These are phyloP conservation scores for Gymnosoma rotundatum DNA, from an alignment of 2,888 invertebrate species.

Conservation along the genomic window DNA sequence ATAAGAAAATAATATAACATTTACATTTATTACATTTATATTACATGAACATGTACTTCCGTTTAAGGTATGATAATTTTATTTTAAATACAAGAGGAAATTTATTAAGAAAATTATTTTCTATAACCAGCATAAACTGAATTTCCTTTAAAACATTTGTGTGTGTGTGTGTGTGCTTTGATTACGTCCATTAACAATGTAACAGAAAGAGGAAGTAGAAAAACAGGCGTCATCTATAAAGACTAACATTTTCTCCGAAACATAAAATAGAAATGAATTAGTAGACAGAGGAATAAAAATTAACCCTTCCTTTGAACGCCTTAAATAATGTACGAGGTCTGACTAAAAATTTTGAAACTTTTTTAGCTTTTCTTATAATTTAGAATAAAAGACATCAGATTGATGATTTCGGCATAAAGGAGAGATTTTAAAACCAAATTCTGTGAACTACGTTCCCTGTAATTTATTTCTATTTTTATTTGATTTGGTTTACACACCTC, in stretches of 20 bases:
- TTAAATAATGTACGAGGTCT: background rate
- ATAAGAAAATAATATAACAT: background rate
- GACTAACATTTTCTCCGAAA: constrained; percentile 18
- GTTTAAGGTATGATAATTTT: constrained; percentile 43
- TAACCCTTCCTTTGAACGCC: background rate
- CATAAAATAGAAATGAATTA: background rate
- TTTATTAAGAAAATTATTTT: constrained; percentile 47
- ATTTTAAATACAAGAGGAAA: constrained; percentile 26
- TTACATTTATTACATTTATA: constrained; percentile 3
- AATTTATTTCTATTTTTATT: too few species aligned
- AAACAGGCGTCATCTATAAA: constrained; percentile 7
- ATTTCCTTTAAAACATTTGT: constrained; percentile 29
- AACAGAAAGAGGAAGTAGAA: constrained; percentile 32
- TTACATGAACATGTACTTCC: constrained; percentile 35
- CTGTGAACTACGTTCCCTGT: too few species aligned
- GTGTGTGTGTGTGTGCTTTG: background rate
- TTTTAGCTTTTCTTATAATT: background rate
- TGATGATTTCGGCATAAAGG: too few species aligned
- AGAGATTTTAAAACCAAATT: too few species aligned
- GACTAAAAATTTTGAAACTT: background rate
- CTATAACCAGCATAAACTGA: constrained; percentile 14
- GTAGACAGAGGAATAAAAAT: background rate
- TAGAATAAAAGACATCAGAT: too few species aligned
- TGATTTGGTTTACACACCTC: too few species aligned
- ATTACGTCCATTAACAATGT: background rate